Percentiles rank a stretch among this genome's conserved stretches.
Evolutionary conservation across 2,113 vertebrate genomes (phyloP).

Genomic region (Lepus americanus): DNA sequence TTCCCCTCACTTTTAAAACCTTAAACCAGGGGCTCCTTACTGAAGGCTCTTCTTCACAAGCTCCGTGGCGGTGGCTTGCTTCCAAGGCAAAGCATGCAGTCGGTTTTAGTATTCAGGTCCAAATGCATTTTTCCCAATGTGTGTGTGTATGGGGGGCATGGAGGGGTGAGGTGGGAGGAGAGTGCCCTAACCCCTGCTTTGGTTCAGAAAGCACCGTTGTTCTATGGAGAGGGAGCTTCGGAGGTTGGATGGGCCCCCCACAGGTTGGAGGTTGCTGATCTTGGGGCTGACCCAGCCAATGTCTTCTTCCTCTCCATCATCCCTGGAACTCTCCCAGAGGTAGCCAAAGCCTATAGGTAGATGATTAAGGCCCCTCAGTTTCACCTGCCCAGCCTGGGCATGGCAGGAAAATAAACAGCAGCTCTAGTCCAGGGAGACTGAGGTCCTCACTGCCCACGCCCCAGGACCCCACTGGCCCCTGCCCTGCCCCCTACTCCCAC

Average conservation of each 20-base stretch:
- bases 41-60: background rate
- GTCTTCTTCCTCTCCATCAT: background rate
- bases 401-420: too few species aligned
- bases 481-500: too few species aligned
- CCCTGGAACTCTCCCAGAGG: background rate
- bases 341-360: background rate
- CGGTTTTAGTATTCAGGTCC: too few species aligned
- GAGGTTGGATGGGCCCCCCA: background rate
- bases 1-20: slow-evolving; percentile 22
- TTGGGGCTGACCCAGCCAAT: background rate
- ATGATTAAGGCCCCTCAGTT: background rate
- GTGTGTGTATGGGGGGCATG: background rate
- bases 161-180: rapidly evolving
- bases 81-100: background rate
- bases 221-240: background rate
- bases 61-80: background rate
- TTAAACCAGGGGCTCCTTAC: background rate
- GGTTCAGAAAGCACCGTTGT: background rate
- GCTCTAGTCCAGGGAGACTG: background rate
- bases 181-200: too few species aligned
- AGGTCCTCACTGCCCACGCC: background rate
- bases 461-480: background rate
- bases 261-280: background rate
- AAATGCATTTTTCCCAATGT: background rate
- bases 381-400: background rate